Evolutionary conservation across 2,113 vertebrate genomes (phyloP).

Genomic region (Pituophis catenifer): DNA sequence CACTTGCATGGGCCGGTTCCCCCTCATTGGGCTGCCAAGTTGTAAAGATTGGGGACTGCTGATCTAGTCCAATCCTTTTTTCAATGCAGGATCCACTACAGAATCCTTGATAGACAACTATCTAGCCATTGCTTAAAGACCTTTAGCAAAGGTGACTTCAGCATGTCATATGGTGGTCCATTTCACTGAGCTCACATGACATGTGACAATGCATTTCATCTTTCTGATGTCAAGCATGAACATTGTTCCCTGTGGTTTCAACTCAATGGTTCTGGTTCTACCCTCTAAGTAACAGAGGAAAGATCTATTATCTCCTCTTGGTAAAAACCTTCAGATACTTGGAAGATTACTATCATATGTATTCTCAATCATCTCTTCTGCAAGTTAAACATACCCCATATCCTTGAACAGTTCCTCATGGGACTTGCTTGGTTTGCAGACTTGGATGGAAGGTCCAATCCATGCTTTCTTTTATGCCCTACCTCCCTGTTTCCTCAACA

Average conservation of each 20-base stretch:
- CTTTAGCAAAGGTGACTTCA: background rate
- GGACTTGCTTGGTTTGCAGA: background rate
- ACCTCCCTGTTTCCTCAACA: background rate
- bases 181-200: background rate
- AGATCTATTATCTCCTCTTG: background rate
- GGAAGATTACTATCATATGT: background rate
- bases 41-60: background rate
- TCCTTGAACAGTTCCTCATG: background rate
- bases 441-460: background rate
- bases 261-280: background rate
- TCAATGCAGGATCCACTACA: background rate
- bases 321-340: background rate
- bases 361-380: background rate
- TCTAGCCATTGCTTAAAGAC: background rate
- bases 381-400: background rate
- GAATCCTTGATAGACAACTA: background rate
- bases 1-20: background rate
- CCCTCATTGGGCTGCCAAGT: background rate
- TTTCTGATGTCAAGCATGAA: background rate
- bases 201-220: background rate
- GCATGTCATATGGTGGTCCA: background rate
- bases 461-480: background rate
- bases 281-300: background rate
- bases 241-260: background rate
- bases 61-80: background rate